Conservation (phyloP, 2,113 vertebrate species). For the Oreocharis arfaki region DNA sequence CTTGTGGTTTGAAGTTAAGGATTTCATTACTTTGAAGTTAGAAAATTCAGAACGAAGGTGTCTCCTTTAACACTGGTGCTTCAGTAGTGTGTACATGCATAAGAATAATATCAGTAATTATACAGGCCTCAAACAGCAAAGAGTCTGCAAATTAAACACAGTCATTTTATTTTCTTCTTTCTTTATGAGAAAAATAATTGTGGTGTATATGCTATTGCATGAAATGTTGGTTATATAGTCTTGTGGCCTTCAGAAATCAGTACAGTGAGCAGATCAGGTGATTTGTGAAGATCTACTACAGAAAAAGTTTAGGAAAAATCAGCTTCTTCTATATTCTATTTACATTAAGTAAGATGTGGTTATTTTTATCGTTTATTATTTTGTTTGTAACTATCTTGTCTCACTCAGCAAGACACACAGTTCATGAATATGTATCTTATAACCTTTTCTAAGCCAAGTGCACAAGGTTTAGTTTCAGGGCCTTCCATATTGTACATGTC, state of each 20-base stretch:
- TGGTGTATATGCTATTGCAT: neutral
- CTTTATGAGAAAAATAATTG: neutral
- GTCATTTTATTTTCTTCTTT: conserved; percentile 8
- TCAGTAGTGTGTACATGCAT: neutral
- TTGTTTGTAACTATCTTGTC: neutral
- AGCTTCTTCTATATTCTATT: neutral
- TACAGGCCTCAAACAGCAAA: conserved; percentile 6
- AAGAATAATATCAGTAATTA: conserved; percentile 27
- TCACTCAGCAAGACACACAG: neutral
- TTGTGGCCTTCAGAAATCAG: neutral
- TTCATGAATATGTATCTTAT: neutral
- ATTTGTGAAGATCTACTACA: neutral
- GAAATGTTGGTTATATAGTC: neutral
- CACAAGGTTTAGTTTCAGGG: neutral
- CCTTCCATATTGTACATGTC: neutral
- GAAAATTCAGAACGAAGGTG: conserved; percentile 22
- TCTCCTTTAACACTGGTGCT: conserved; percentile 23
- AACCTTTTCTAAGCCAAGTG: neutral
- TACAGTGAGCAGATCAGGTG: neutral
- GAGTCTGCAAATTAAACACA: neutral
- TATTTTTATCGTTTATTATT: neutral
- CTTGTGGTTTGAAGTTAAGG: conserved; percentile 41
- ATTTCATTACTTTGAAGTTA: conserved; percentile 54
- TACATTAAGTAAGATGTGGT: neutral
- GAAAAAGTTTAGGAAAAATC: neutral